Evolutionary conservation across 30 jellyfish, hydroid and myxozoan species (phyloP).

Genomic region (Pelagia noctiluca): DNA sequence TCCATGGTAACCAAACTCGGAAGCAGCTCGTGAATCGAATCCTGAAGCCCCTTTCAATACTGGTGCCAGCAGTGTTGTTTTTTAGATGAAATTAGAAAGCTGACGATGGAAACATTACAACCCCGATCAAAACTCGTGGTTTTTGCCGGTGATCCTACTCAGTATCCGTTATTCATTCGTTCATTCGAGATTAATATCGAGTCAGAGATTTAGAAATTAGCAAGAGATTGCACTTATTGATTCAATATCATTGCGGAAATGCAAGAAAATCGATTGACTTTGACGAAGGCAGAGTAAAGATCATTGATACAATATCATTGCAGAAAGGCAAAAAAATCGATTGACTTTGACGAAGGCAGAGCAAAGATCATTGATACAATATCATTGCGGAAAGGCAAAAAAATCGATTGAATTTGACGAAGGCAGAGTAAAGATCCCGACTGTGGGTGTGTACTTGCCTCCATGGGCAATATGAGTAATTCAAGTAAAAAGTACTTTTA

Average conservation of each 20-base stretch:
- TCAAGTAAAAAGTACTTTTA: too few relatives aligned
- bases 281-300: slow-evolving; percentile 20
- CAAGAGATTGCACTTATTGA: slow-evolving; percentile 27
- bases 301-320: not conserved
- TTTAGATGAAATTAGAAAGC: slow-evolving; percentile 1
- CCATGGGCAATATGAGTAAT: too few relatives aligned
- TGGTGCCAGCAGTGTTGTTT: slow-evolving; percentile 30
- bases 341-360: slow-evolving; percentile 22
- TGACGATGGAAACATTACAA: slow-evolving; percentile 11
- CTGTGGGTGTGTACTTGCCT: too few relatives aligned
- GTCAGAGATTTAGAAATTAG: not conserved
- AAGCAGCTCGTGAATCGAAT: not conserved
- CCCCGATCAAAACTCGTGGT: slow-evolving; percentile 18
- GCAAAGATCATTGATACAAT: too few relatives aligned
- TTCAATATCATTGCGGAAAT: slow-evolving; percentile 19
- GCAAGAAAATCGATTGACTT: slow-evolving; percentile 36
- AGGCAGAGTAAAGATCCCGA: too few relatives aligned
- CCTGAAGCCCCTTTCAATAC: slow-evolving; percentile 19
- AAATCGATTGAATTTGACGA: slow-evolving; percentile 18
- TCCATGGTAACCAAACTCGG: slow-evolving; percentile 34
- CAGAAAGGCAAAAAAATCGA: slow-evolving; percentile 25
- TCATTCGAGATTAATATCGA: slow-evolving; percentile 13
- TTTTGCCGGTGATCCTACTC: not conserved
- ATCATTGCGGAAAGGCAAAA: slow-evolving; percentile 15
- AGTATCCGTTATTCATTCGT: slow-evolving; percentile 12